phyloP scores from a whole-genome alignment of 2,797 vertebrate species.

The Protosalanx chinensis region DNA sequence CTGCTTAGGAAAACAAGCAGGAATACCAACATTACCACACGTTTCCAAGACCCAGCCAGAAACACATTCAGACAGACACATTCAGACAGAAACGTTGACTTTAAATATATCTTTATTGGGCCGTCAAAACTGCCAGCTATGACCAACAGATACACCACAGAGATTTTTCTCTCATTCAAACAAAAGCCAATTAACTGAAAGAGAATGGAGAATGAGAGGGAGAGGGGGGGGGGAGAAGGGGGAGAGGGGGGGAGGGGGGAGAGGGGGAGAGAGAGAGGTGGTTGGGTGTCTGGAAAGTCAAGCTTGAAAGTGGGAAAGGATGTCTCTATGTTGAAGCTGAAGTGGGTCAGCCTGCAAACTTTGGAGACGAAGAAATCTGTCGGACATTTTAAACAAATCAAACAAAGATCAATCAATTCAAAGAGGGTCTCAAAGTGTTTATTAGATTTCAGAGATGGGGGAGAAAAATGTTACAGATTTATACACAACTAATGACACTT shows the following conservation, averaged over 20 bases:
- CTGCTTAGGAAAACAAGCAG: conserved; percentile 60
- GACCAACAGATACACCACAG: too few species aligned
- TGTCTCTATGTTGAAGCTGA: not conserved
- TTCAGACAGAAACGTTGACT: not conserved
- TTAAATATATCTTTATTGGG: too few species aligned
- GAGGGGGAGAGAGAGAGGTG: not conserved
- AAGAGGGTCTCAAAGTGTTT: conserved; percentile 78
- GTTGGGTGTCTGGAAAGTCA: not conserved
- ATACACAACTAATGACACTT: conserved; percentile 83
- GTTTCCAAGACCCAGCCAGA: conserved; percentile 57
- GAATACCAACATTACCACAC: conserved; percentile 61
- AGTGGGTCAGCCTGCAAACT: not conserved
- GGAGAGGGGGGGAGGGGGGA: conserved; percentile 13
- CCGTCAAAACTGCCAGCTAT: too few species aligned
- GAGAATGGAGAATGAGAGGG: conserved; percentile 43
- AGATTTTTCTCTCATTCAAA: too few species aligned
- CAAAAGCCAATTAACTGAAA: too few species aligned
- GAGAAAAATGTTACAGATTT: conserved; percentile 86
- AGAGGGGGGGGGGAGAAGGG: conserved; percentile 20
- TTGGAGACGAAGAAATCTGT: not conserved
- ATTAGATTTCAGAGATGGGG: conserved; percentile 82
- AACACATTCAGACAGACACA: too few species aligned
- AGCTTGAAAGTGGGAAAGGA: not conserved
- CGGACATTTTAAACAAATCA: conserved; percentile 1
- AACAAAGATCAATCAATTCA: conserved; percentile 34